phyloP scores from a whole-genome alignment of 2,113 vertebrate genomes.

The Dissostichus mawsoni region DNA sequence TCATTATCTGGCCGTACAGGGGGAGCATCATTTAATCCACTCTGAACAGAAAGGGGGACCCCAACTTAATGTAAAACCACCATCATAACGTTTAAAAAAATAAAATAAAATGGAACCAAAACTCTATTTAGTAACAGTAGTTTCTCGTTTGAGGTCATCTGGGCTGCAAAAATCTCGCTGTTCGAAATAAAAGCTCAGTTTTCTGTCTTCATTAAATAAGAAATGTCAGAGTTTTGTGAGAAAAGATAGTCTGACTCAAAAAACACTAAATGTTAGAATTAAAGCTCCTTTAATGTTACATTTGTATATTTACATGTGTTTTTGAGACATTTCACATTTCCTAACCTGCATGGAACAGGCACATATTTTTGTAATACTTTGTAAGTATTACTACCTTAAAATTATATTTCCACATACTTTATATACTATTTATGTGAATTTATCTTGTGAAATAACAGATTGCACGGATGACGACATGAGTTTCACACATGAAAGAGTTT shows the following conservation, averaged over 20 bases:
- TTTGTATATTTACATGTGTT: background rate
- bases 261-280: too few species aligned
- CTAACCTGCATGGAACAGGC: background rate
- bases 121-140: background rate
- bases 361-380: too few species aligned
- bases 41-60: constrained; percentile 17
- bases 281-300: too few species aligned
- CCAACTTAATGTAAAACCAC: constrained; percentile 43
- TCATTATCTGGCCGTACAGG: constrained; percentile 60
- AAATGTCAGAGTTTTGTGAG: background rate
- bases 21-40: constrained; percentile 45
- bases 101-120: constrained; percentile 8
- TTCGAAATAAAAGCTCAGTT: background rate
- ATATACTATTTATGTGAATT: too few species aligned
- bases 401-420: too few species aligned
- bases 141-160: background rate
- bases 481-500: background rate
- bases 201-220: background rate
- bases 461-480: background rate
- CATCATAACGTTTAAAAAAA: constrained; percentile 3
- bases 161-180: background rate
- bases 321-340: background rate
- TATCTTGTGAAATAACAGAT: background rate
- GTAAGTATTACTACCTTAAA: too few species aligned
- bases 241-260: too few species aligned